These are phyloP conservation scores for Bradynema listronoti DNA, from an alignment of 1,140 invertebrate species.

Conservation along the genomic window DNA sequence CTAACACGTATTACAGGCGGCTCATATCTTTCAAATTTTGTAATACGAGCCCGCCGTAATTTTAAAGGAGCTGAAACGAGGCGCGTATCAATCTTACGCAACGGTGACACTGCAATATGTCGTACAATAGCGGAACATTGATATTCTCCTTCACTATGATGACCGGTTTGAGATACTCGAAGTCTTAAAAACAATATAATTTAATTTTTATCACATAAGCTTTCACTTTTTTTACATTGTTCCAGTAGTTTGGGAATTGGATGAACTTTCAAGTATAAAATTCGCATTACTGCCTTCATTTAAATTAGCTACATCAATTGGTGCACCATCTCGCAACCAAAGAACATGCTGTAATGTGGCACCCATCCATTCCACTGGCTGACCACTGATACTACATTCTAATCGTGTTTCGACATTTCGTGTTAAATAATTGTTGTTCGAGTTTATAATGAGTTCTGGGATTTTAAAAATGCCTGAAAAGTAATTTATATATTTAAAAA, in stretches of 20 bases:
- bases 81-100: slow-evolving; percentile 22
- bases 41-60: slow-evolving; percentile 29
- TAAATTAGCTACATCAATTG: slow-evolving; percentile 21
- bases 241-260: neutral
- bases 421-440: slow-evolving; percentile 26
- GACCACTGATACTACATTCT: slow-evolving; percentile 16
- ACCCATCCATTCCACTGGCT: slow-evolving; percentile 13
- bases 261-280: neutral
- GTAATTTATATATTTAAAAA: too few relatives aligned
- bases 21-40: slow-evolving; percentile 35
- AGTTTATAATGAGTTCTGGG: slow-evolving; percentile 27
- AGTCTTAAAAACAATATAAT: slow-evolving; percentile 29
- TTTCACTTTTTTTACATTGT: too few relatives aligned
- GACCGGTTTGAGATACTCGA: slow-evolving; percentile 18
- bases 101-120: slow-evolving; percentile 15
- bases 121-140: slow-evolving; percentile 37
- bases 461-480: slow-evolving; percentile 39
- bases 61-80: slow-evolving; percentile 38
- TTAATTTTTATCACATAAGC: too few relatives aligned
- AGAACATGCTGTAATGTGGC: slow-evolving; percentile 21
- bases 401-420: slow-evolving; percentile 18
- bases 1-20: slow-evolving; percentile 16
- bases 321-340: slow-evolving; percentile 32
- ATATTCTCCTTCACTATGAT: slow-evolving; percentile 38
- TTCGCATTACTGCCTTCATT: slow-evolving; percentile 21